phyloP scores from a whole-genome alignment of 2,113 vertebrate genomes.

The Neodon shergylaensis region DNA sequence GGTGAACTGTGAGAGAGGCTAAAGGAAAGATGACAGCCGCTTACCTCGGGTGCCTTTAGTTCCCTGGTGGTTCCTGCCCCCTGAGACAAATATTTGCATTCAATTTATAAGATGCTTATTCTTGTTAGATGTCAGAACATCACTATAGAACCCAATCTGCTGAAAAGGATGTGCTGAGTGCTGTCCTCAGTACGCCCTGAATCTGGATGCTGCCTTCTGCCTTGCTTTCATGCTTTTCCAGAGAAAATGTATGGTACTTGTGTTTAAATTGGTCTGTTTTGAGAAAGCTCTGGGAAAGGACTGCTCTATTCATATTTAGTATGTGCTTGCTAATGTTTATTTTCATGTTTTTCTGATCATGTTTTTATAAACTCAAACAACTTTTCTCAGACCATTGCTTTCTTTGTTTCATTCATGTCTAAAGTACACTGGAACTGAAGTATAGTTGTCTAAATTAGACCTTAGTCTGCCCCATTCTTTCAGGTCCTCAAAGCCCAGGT shows the following conservation, averaged over 20 bases:
- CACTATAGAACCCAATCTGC: background rate
- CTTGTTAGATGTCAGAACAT: background rate
- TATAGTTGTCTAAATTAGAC: background rate
- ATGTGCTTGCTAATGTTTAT: background rate
- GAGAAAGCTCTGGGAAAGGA: background rate
- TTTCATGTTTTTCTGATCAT: background rate
- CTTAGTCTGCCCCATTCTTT: background rate
- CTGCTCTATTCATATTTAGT: background rate
- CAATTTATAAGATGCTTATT: background rate
- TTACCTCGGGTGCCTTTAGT: background rate
- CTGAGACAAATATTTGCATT: background rate
- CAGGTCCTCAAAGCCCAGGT: background rate
- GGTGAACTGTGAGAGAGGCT: background rate
- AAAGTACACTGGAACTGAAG: background rate
- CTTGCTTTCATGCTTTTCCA: background rate
- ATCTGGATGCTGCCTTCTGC: background rate
- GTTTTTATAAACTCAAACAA: background rate
- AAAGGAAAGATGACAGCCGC: background rate
- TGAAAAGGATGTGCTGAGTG: background rate
- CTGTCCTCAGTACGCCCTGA: background rate
- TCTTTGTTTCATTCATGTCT: background rate
- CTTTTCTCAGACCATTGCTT: background rate
- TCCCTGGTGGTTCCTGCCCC: background rate
- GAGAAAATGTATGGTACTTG: background rate
- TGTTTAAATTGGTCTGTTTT: background rate